These are phyloP conservation scores for Leptinotarsa texana DNA, from an alignment of 1,140 invertebrate genomes.

Conservation along the genomic window DNA sequence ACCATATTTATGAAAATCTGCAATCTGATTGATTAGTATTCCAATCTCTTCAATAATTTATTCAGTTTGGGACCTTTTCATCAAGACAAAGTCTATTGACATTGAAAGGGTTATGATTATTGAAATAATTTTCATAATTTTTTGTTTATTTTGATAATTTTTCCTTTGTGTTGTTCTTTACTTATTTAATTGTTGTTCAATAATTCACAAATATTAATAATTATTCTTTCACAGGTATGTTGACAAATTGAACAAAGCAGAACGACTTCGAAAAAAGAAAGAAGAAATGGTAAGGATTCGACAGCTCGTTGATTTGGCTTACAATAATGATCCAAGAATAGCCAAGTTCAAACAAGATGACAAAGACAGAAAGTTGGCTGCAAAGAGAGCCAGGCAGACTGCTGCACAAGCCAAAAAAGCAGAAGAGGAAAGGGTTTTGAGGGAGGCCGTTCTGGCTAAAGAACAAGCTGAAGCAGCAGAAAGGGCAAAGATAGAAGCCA, in stretches of 20 bases:
- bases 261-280: slow-evolving; percentile 89
- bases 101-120: too few relatives aligned
- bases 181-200: too few relatives aligned
- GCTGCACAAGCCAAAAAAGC: slow-evolving; percentile 80
- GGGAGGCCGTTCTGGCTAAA: slow-evolving; percentile 75
- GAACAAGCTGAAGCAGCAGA: slow-evolving; percentile 83
- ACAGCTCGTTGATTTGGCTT: slow-evolving; percentile 88
- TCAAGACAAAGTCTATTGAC: too few relatives aligned
- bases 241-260: slow-evolving; percentile 95
- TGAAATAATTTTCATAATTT: too few relatives aligned
- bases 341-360: slow-evolving; percentile 92
- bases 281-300: slow-evolving; percentile 94
- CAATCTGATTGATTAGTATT: too few relatives aligned
- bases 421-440: slow-evolving; percentile 76
- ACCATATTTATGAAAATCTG: too few relatives aligned
- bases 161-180: too few relatives aligned
- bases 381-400: slow-evolving; percentile 89
- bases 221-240: slow-evolving; percentile 68
- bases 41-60: too few relatives aligned
- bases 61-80: too few relatives aligned
- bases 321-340: slow-evolving; percentile 91
- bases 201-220: too few relatives aligned
- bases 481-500: slow-evolving; percentile 75
- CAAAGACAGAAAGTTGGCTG: slow-evolving; percentile 85
- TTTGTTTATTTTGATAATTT: too few relatives aligned